phyloP scores from a whole-genome alignment of 2,797 vertebrate species.

The Heliangelus exortis region DNA sequence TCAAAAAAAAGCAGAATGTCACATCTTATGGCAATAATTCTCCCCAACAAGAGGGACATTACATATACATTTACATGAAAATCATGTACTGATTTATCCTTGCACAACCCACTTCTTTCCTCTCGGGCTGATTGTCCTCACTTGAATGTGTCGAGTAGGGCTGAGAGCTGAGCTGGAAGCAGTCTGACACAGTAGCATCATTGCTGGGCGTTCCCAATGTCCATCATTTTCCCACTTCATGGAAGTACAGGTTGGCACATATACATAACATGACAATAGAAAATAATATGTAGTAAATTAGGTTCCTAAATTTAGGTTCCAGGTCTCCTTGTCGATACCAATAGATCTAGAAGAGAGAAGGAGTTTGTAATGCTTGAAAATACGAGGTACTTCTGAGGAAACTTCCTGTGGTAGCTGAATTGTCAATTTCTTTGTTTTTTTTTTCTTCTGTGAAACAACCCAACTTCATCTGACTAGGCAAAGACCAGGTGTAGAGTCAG shows the following conservation, averaged over 20 bases:
- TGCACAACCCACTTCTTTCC: constrained; percentile 43
- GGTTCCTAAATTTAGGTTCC: constrained; percentile 96
- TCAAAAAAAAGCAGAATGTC: constrained; percentile 74
- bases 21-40: constrained; percentile 60
- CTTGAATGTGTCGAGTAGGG: not conserved
- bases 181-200: not conserved
- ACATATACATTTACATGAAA: constrained; percentile 74
- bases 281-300: constrained; percentile 96
- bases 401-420: not conserved
- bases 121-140: constrained; percentile 46
- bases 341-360: constrained; percentile 84
- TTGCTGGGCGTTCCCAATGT: not conserved
- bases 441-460: not conserved
- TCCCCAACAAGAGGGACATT: constrained; percentile 72
- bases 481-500: not conserved
- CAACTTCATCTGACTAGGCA: not conserved
- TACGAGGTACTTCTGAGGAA: not conserved
- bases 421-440: not conserved
- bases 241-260: constrained; percentile 99
- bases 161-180: constrained; percentile 57
- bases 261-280: constrained; percentile 95
- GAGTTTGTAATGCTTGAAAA: not conserved
- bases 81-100: constrained; percentile 69
- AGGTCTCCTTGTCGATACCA: constrained; percentile 99
- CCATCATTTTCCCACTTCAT: constrained; percentile 85